Evolutionary conservation across 2,113 vertebrate genomes (phyloP).

Genomic region (Zosterops japonicus): DNA sequence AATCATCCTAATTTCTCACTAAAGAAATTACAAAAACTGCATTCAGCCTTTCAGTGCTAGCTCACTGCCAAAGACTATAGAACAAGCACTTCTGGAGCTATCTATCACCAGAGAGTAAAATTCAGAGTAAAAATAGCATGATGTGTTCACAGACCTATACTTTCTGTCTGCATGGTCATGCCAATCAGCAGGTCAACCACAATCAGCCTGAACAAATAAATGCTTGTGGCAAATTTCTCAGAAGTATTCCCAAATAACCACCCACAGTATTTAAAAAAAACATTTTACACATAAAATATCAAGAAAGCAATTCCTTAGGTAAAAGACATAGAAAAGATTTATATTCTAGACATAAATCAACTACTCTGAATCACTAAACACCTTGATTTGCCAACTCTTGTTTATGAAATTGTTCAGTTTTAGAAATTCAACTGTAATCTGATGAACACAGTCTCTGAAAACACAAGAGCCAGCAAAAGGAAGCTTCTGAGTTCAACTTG

Average conservation of each 20-base stretch:
- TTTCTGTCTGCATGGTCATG: neutral
- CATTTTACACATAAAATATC: neutral
- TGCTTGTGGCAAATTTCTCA: neutral
- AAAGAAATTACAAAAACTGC: neutral
- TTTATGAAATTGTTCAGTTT: neutral
- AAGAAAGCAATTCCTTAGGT: neutral
- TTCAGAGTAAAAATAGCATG: neutral
- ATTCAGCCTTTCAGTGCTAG: neutral
- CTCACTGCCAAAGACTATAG: rapidly evolving
- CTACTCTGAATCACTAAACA: neutral
- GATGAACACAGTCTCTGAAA: neutral
- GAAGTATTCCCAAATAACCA: neutral
- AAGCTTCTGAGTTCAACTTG: neutral
- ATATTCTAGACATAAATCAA: neutral
- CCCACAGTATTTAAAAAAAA: neutral
- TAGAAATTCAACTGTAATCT: neutral
- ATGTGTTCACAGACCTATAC: neutral
- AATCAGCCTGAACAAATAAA: neutral
- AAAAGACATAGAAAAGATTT: neutral
- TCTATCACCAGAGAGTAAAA: neutral
- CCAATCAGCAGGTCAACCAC: neutral
- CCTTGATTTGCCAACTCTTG: neutral
- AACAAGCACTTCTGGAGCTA: neutral
- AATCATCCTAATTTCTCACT: neutral
- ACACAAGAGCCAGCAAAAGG: neutral